Evolutionary conservation across 2,888 invertebrate genomes (phyloP).

Genomic region (Stramonita haemastoma): DNA sequence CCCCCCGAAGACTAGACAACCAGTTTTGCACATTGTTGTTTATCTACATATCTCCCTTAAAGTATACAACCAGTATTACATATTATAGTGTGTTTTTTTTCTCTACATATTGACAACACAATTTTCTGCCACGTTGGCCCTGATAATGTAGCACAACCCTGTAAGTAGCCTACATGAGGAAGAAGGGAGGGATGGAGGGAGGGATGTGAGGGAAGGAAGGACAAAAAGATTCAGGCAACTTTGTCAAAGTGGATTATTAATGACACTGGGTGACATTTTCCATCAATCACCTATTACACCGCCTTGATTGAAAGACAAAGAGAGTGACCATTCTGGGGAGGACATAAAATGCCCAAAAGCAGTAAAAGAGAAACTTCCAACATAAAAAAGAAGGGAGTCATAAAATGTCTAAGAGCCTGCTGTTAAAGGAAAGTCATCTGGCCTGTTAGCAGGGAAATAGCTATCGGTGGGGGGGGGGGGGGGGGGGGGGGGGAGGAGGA

Average conservation of each 20-base stretch:
- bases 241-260: neutral
- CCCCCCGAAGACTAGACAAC: too few relatives aligned
- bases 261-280: neutral
- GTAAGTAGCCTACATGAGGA: too few relatives aligned
- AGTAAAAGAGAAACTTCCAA: neutral
- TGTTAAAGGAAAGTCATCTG: conserved; percentile 17
- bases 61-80: too few relatives aligned
- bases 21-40: too few relatives aligned
- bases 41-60: too few relatives aligned
- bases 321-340: neutral
- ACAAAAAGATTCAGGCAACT: neutral
- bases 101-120: too few relatives aligned
- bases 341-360: neutral
- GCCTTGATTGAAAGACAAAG: neutral
- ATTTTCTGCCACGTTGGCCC: too few relatives aligned
- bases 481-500: neutral
- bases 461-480: neutral
- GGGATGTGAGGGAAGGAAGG: neutral
- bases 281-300: neutral
- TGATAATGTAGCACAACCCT: too few relatives aligned
- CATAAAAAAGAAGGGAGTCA: neutral
- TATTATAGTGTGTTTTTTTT: too few relatives aligned
- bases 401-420: conserved; percentile 2
- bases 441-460: conserved; percentile 9
- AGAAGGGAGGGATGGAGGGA: too few relatives aligned